These are phyloP conservation scores for Galago senegalensis DNA, from an alignment of 2,797 vertebrate genomes.

Conservation along the genomic window DNA sequence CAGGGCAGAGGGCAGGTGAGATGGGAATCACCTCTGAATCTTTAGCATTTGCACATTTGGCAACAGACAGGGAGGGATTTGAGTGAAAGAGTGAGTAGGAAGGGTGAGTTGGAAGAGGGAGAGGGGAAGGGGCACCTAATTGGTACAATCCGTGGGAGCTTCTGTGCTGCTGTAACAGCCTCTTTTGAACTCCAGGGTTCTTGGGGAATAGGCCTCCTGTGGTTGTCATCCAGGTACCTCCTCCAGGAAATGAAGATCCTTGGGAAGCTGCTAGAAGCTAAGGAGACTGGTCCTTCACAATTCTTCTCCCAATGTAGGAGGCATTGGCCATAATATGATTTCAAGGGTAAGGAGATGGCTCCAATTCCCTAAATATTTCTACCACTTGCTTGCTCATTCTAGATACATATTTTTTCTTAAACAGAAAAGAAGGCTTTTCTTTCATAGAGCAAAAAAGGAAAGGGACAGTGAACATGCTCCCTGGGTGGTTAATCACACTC, in stretches of 20 bases:
- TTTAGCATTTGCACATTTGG: neutral
- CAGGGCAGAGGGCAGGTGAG: neutral
- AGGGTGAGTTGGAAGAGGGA: neutral
- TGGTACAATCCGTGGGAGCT: neutral
- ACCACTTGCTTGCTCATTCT: neutral
- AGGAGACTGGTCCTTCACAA: neutral
- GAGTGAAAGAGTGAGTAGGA: neutral
- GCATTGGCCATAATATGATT: neutral
- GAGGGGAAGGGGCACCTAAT: neutral
- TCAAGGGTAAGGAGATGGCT: neutral
- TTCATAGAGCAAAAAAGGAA: neutral
- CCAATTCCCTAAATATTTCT: neutral
- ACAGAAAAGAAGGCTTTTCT: constrained; percentile 8
- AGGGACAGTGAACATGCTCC: neutral
- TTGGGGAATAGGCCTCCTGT: neutral
- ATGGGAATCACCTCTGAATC: neutral
- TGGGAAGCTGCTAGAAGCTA: neutral
- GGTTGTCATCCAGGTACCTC: neutral
- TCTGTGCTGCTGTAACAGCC: neutral
- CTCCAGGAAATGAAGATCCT: neutral
- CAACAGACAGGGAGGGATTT: neutral
- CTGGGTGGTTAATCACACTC: neutral
- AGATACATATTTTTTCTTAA: neutral
- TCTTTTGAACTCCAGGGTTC: neutral
- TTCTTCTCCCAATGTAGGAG: neutral